Percentiles rank a stretch among this genome's conserved stretches.
Conservation (phyloP, 2,888 invertebrate genomes). For the Mythimna vitellina region DNA sequence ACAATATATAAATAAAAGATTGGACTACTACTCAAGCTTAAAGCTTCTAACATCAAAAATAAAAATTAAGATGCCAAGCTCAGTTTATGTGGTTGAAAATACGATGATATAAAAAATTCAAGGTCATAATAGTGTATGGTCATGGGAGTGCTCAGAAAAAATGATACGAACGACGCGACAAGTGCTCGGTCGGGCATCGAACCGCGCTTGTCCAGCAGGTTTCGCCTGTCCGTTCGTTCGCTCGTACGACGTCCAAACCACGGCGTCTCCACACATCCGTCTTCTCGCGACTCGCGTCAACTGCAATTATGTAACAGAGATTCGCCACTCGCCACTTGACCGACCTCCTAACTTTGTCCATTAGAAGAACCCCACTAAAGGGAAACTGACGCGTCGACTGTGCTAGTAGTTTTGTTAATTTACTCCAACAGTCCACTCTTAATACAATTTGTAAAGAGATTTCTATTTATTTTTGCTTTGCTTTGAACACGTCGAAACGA, state of each 20-base stretch:
- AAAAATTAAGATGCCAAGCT: conserved; percentile 27
- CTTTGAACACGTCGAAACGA: background rate
- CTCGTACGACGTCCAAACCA: conserved; percentile 47
- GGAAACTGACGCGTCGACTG: conserved; percentile 22
- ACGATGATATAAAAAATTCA: conserved; percentile 58
- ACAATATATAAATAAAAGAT: background rate
- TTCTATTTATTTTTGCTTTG: conserved; percentile 1
- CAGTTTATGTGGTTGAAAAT: conserved; percentile 28
- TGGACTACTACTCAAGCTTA: background rate
- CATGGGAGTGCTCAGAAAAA: conserved; percentile 71
- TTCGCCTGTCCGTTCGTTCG: conserved; percentile 66
- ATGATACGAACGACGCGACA: conserved; percentile 71
- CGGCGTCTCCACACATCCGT: conserved; percentile 72
- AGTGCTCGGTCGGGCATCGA: conserved; percentile 82
- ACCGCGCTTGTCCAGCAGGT: conserved; percentile 83
- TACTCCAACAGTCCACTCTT: conserved; percentile 9
- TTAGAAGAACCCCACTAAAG: conserved; percentile 43
- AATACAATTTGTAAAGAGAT: conserved; percentile 21
- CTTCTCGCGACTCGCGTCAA: conserved; percentile 72
- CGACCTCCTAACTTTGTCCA: conserved; percentile 63
- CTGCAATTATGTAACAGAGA: conserved; percentile 80
- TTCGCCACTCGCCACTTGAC: conserved; percentile 62
- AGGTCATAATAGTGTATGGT: conserved; percentile 71
- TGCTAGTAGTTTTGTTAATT: conserved; percentile 34
- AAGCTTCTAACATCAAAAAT: conserved; percentile 5